Evolutionary conservation across 2,888 invertebrate genomes (phyloP).

Genomic region (Sarcophaga variegata): DNA sequence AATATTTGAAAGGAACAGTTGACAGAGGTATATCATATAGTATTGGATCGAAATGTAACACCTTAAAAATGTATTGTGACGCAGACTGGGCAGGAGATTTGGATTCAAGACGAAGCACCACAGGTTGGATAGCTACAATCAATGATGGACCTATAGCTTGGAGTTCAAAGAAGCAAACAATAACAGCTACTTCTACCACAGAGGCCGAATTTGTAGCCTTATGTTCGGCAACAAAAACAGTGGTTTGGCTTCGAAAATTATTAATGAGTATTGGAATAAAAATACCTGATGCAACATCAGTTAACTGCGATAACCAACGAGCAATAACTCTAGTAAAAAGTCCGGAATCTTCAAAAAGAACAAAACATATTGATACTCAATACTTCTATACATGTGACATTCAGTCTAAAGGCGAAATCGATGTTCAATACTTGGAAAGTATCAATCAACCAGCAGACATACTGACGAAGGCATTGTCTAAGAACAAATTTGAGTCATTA

Average conservation of each 20-base stretch:
- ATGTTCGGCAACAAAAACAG: conserved; percentile 46
- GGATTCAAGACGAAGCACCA: conserved; percentile 35
- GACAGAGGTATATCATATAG: conserved; percentile 38
- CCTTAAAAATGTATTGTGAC: conserved; percentile 41
- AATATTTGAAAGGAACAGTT: conserved; percentile 44
- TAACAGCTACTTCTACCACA: conserved; percentile 48
- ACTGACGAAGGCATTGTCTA: conserved; percentile 44
- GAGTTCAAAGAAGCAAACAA: conserved; percentile 57
- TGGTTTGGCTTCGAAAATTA: conserved; percentile 30
- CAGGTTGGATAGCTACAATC: conserved; percentile 38
- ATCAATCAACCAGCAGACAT: conserved; percentile 45
- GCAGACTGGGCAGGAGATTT: conserved; percentile 55
- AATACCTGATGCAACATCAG: neutral
- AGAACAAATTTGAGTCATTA: conserved; percentile 22
- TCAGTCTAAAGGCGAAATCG: conserved; percentile 46
- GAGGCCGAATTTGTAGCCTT: conserved; percentile 23
- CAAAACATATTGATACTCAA: conserved; percentile 53
- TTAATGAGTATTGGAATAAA: conserved; percentile 17
- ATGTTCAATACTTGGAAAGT: conserved; percentile 44
- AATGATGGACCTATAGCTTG: conserved; percentile 50
- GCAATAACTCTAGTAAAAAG: conserved; percentile 66
- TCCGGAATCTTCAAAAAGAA: conserved; percentile 3
- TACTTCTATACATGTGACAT: conserved; percentile 54
- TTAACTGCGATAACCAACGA: conserved; percentile 58
- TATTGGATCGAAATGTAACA: conserved; percentile 4